Base-by-base conservation (phyloP, 1,140 invertebrate species). In the Formica exsecta region DNA sequence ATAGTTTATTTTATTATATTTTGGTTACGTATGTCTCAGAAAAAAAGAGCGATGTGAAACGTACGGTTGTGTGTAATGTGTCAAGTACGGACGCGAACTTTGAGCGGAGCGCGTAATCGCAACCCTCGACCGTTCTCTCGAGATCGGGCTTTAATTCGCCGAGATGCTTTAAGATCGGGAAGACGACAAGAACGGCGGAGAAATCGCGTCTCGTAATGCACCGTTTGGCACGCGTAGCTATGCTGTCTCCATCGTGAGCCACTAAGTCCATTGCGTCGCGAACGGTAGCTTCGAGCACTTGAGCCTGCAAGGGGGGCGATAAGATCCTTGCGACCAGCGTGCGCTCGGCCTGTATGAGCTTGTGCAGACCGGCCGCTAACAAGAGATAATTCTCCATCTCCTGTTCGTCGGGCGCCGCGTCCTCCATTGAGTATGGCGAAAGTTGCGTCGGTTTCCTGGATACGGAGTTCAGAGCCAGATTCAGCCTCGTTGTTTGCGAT, bases 381-480 rank as follows among this genome's bases (percentile, higher is more conserved):
- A 97, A 96, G 76, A 98, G 95, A 94, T 98, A 98, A 91, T 98
- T 97, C 91, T 98, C 98, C 95, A 98, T 97, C 94, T 99, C 98
- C 92, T 97, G 97, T 94, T 98, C 98, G 74, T 97, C 97, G 48
- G 94, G 94, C n/a, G 95, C 94, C 38, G 94, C 92, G 54, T 95
- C 94, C 38, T 95, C 95, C 13, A 92, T 90, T 3, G 88, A 88
- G 57, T 92, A 91, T 48, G 86, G 87, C 11, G 92, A 93, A 6
- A 92, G 88, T 48, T 93, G 92, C 0, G 89, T 44, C 3, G 95
- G 93, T 87, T 95, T 95, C 11, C 95, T 92, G 3, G 94, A 94
- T 1, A 92, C 87, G 8, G 94, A 74, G 11, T 74, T 93, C 66
- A 95, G 93, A 0, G 94, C 91, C 9, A 94, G 66, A 1, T 92